phyloP scores from a whole-genome alignment of 2,113 vertebrate species.

The Platycercus adscitus region DNA sequence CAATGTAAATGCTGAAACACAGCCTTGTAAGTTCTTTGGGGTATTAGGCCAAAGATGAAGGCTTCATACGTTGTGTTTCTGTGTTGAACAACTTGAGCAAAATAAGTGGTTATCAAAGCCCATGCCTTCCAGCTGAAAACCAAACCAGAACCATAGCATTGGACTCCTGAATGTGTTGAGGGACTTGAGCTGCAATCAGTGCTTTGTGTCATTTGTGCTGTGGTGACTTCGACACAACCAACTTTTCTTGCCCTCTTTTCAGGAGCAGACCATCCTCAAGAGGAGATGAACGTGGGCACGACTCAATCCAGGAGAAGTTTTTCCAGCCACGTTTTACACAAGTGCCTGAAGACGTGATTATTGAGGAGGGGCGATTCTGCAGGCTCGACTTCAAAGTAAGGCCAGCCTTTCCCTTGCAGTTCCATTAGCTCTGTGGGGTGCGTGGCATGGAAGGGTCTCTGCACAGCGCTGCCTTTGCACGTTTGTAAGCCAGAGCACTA shows the following conservation, averaged over 20 bases:
- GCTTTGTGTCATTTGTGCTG: neutral
- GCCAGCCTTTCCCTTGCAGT: neutral
- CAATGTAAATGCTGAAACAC: neutral
- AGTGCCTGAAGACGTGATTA: slow-evolving; percentile 86
- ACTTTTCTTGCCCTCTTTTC: neutral
- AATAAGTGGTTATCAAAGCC: neutral
- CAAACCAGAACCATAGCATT: neutral
- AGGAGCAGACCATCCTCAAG: slow-evolving; percentile 87
- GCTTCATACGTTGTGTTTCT: neutral
- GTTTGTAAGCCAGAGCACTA: neutral
- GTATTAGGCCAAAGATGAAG: neutral
- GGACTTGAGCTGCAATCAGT: neutral
- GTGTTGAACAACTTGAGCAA: neutral
- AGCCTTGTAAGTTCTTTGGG: neutral
- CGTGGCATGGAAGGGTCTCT: neutral
- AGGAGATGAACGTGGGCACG: slow-evolving; percentile 81
- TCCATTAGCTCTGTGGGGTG: neutral
- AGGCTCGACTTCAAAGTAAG: slow-evolving; percentile 95
- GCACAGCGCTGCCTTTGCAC: neutral
- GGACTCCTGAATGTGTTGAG: rapidly evolving
- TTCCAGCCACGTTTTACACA: slow-evolving; percentile 93
- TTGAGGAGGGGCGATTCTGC: slow-evolving; percentile 93
- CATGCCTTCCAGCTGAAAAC: neutral
- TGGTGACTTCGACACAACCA: neutral
- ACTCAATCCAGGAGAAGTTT: slow-evolving; percentile 92